Evolutionary conservation across 2,113 vertebrate genomes (phyloP).

Genomic region (Struthio camelus): DNA sequence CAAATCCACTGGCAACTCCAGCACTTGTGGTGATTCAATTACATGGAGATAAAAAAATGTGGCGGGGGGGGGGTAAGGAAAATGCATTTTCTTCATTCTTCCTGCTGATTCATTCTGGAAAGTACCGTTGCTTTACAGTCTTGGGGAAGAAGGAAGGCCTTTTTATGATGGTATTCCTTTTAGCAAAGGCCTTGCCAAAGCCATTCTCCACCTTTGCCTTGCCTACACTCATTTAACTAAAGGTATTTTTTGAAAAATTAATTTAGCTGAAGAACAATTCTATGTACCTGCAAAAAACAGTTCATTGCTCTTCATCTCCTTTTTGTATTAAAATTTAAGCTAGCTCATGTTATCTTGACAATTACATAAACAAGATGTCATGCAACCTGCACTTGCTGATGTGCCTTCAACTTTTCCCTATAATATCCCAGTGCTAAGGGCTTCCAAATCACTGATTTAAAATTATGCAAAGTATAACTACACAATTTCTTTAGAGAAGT

Average conservation of each 20-base stretch:
- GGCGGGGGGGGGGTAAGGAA: neutral
- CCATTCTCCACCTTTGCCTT: neutral
- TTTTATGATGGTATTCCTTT: neutral
- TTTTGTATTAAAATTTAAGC: neutral
- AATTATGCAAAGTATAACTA: neutral
- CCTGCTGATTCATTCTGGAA: neutral
- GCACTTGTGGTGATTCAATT: neutral
- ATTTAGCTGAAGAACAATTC: neutral
- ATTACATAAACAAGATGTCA: neutral
- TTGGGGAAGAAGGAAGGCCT: neutral
- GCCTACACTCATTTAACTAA: neutral
- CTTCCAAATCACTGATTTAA: neutral
- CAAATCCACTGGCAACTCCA: neutral
- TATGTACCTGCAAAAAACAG: fast-evolving
- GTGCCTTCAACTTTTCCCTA: neutral
- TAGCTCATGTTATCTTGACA: neutral
- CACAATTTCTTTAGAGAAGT: neutral
- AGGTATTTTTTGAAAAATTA: neutral
- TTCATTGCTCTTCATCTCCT: neutral
- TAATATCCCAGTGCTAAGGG: neutral
- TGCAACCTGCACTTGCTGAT: neutral
- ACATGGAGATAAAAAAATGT: neutral
- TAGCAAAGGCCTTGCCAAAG: neutral
- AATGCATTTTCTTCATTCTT: neutral
- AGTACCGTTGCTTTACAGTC: neutral